Base-by-base conservation (phyloP, 2,888 invertebrate species). In the Drosophila mulleri region DNA sequence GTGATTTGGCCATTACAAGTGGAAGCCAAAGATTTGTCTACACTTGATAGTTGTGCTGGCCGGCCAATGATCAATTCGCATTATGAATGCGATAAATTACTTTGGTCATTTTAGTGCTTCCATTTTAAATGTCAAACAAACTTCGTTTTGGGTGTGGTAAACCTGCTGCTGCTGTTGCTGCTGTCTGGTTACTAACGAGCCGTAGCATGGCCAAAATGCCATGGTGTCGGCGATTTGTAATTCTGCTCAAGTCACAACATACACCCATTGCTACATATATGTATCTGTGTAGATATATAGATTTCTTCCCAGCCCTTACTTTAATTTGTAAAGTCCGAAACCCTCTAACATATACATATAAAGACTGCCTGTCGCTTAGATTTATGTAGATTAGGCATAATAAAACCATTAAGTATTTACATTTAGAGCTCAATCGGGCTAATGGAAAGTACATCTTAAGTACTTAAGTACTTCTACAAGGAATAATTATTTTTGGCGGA, bases 51-150 rank as follows among this genome's bases (percentile, higher is more conserved):
- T 8, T 3, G 23, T 26, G 47, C 26, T 29, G 47, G 47, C 16
- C 29, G 48, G 29, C 12, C 37, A 18, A 18, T 39, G 48, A n/a
- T 35, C 18, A 32, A 50, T 39, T 50, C 29, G 42, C 44, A 61
- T 23, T 20, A 50, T 44, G 50, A 39, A 54, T 56, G 26, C n/a
- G 20, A 61, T 60, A 50, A 50, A 61, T 52, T 44, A 29, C 37
- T 60, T 54, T 60, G 48, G 61, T 69, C 50, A 69, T 48, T 57
- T 57, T 53, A 64, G n/a, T 72, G 63, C 60, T 60, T 67, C 59
- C 67, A 75, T 67, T 75, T 75, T 76, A 75, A 75, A 75, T 76
- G 75, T 58, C 75, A 75, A 76, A 76, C 77, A 58, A 72, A 67
- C 61, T 54, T 39, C 57, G 76, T 59, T 75, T 50, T 75, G 66